These are phyloP conservation scores for Tachysurus fulvidraco DNA, from an alignment of 2,113 vertebrate species.

Conservation along the genomic window DNA sequence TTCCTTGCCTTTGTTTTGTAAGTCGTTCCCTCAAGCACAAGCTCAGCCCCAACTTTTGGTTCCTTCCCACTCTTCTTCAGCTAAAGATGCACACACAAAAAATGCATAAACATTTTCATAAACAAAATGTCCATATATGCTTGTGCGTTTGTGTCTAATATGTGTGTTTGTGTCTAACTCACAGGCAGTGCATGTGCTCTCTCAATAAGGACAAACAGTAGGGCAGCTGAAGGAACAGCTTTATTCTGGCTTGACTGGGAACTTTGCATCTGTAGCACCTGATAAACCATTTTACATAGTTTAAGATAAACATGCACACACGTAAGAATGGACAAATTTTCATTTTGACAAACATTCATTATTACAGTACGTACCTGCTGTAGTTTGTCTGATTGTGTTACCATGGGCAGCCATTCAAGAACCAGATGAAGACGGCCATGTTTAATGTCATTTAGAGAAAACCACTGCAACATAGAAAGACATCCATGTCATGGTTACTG, in stretches of 20 bases:
- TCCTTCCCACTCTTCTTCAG: slow-evolving; percentile 84
- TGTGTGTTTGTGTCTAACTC: slow-evolving; percentile 56
- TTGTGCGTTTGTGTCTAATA: neutral
- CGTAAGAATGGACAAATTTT: neutral
- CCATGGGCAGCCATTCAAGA: slow-evolving; percentile 79
- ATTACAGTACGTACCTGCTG: slow-evolving; percentile 75
- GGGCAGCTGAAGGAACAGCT: slow-evolving; percentile 74
- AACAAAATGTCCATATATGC: neutral
- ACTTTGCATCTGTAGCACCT: slow-evolving; percentile 82
- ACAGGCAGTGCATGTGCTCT: slow-evolving; percentile 79
- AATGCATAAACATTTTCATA: neutral
- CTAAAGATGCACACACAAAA: slow-evolving; percentile 61
- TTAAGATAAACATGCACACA: no score
- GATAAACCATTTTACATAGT: neutral
- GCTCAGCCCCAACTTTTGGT: slow-evolving; percentile 77
- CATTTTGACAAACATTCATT: neutral
- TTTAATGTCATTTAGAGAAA: slow-evolving; percentile 82
- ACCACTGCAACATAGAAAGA: slow-evolving; percentile 78
- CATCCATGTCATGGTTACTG: neutral
- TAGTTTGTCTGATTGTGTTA: slow-evolving; percentile 69
- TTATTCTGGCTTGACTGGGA: slow-evolving; percentile 79
- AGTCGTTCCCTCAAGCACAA: slow-evolving; percentile 72
- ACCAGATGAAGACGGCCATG: slow-evolving; percentile 83
- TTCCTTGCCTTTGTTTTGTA: slow-evolving; percentile 79
- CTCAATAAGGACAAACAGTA: slow-evolving; percentile 82